Conservation (phyloP, 2,113 vertebrate genomes). For the Hydropotes inermis region DNA sequence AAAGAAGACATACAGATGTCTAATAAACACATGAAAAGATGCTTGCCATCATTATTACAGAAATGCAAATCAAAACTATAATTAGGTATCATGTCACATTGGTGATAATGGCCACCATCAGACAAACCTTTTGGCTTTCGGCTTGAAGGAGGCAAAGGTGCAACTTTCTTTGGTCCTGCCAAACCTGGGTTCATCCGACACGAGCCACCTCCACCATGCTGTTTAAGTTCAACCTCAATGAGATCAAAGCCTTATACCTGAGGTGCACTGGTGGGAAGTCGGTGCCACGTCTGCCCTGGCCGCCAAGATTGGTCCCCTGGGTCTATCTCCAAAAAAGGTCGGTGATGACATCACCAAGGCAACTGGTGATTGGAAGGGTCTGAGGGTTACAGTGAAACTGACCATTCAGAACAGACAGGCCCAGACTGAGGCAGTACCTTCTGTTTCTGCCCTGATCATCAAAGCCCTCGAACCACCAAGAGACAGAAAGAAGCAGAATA, state of each 20-base stretch:
- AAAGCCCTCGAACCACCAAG: neutral
- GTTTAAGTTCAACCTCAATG: slow-evolving; percentile 95
- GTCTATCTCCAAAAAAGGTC: neutral
- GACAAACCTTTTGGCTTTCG: neutral
- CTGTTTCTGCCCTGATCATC: neutral
- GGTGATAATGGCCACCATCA: neutral
- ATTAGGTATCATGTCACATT: neutral
- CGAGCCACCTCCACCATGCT: slow-evolving; percentile 87
- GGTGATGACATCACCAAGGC: neutral
- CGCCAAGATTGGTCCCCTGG: neutral
- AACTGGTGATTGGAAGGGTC: neutral
- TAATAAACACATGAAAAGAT: neutral
- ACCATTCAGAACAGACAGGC: neutral
- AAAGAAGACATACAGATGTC: neutral
- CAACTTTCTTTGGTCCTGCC: slow-evolving; percentile 83
- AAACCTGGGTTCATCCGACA: slow-evolving; percentile 89
- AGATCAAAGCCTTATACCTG: slow-evolving; percentile 84
- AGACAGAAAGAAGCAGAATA: neutral
- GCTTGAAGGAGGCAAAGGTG: slow-evolving; percentile 73
- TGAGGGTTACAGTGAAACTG: neutral
- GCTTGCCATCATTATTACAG: neutral
- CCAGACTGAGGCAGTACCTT: neutral
- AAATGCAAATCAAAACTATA: neutral
- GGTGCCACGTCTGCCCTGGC: neutral
- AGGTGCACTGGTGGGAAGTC: neutral